phyloP scores from a whole-genome alignment of 2,797 vertebrate species.

The Gorsachius magnificus region DNA sequence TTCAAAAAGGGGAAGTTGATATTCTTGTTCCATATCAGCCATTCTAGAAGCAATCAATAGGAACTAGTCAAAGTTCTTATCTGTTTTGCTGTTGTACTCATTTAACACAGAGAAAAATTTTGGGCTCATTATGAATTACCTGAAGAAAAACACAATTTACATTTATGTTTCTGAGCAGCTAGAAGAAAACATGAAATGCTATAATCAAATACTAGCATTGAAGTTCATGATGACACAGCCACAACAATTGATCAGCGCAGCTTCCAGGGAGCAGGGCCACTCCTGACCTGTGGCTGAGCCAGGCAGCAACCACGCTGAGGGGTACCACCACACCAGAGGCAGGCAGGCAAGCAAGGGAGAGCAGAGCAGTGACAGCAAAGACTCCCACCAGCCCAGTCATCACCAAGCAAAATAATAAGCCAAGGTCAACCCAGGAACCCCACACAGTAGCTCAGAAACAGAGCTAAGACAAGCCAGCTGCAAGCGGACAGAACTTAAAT shows the following conservation, averaged over 20 bases:
- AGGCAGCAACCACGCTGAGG: rapidly evolving
- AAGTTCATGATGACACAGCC: background rate
- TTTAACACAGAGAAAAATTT: constrained; percentile 15
- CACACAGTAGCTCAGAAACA: background rate
- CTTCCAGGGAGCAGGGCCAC: background rate
- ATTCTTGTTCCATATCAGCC: constrained; percentile 18
- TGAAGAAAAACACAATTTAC: background rate
- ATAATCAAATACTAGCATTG: background rate
- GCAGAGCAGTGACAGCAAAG: background rate
- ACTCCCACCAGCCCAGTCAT: background rate
- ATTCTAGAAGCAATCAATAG: constrained; percentile 1
- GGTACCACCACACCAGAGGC: background rate
- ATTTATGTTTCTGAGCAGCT: background rate
- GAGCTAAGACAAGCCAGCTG: background rate
- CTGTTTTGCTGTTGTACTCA: background rate
- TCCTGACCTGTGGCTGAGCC: rapidly evolving
- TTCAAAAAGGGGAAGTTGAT: background rate
- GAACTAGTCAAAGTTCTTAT: constrained; percentile 20
- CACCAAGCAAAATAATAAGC: background rate
- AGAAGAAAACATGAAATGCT: background rate
- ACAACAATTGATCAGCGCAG: background rate
- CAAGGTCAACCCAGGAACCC: background rate
- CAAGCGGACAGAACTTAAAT: rapidly evolving
- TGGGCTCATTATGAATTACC: constrained; percentile 10
- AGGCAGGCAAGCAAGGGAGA: too few relatives aligned